phyloP scores from a whole-genome alignment of 2,888 invertebrate genomes.

The Hipparchia sbordonii region DNA sequence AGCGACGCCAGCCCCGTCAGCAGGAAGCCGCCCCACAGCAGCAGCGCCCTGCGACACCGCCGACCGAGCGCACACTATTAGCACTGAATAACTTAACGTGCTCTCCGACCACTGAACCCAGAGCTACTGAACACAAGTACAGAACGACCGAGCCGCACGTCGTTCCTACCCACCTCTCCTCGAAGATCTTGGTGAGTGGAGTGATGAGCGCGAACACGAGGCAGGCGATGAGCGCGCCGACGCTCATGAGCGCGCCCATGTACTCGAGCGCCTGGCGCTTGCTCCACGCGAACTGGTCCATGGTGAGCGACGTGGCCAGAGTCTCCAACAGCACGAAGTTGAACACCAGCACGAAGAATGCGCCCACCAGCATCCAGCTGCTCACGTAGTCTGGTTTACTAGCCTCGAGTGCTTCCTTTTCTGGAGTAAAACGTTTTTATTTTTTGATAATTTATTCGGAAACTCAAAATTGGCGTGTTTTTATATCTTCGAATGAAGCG shows the following conservation, averaged over 20 bases:
- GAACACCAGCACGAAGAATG: slow-evolving; percentile 93
- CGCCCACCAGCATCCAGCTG: slow-evolving; percentile 89
- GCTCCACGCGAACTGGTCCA: slow-evolving; percentile 95
- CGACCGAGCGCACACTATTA: not conserved
- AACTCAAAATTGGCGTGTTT: no score
- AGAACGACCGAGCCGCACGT: no score
- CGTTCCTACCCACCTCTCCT: slow-evolving; percentile 82
- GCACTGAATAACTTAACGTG: no score
- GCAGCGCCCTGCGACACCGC: slow-evolving; percentile 72
- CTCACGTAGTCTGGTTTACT: slow-evolving; percentile 88
- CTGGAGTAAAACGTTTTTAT: slow-evolving; percentile 66
- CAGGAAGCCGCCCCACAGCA: slow-evolving; percentile 92
- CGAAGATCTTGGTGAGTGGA: slow-evolving; percentile 87
- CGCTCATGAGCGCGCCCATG: slow-evolving; percentile 92
- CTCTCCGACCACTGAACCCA: no score
- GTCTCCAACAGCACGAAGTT: slow-evolving; percentile 95
- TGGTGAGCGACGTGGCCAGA: slow-evolving; percentile 91
- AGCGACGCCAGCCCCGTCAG: slow-evolving; percentile 89
- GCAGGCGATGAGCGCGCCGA: slow-evolving; percentile 90
- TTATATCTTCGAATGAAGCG: no score
- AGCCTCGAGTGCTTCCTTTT: slow-evolving; percentile 87
- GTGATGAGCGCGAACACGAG: slow-evolving; percentile 87
- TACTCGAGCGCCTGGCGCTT: slow-evolving; percentile 89
- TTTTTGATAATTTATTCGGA: slow-evolving; percentile 42
- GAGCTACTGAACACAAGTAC: no score